phyloP scores from a whole-genome alignment of 2,797 vertebrate species.

The Pteropus rufus region DNA sequence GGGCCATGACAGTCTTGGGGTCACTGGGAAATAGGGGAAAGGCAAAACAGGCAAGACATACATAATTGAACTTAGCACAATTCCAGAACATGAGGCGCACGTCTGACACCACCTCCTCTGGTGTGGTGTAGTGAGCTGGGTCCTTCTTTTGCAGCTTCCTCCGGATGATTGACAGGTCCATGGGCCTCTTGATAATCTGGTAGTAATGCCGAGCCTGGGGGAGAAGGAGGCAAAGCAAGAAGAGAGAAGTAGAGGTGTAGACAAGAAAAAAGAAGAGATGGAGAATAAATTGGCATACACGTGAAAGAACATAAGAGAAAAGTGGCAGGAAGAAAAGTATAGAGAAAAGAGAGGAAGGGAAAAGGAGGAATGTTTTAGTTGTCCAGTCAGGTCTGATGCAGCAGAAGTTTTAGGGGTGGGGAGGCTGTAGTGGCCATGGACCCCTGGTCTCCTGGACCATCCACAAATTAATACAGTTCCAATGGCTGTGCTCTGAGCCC shows the following conservation, averaged over 20 bases:
- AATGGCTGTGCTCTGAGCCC: neutral
- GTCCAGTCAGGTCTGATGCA: neutral
- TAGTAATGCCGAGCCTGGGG: slow-evolving; percentile 95
- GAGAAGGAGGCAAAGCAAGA: neutral
- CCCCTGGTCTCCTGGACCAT: neutral
- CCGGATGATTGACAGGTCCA: slow-evolving; percentile 95
- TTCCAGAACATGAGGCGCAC: slow-evolving; percentile 97
- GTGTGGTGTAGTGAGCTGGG: slow-evolving; percentile 87
- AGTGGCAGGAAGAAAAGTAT: neutral
- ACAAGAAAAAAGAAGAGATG: neutral
- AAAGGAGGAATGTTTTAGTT: neutral
- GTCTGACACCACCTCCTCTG: slow-evolving; percentile 93
- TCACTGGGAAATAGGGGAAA: neutral
- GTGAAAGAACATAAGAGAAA: neutral
- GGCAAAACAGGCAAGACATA: slow-evolving; percentile 80
- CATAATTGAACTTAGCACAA: slow-evolving; percentile 99
- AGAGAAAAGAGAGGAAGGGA: neutral
- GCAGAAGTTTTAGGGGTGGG: neutral
- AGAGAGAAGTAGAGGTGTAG: neutral
- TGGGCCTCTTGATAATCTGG: slow-evolving; percentile 98
- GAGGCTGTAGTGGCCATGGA: neutral
- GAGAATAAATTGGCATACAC: neutral
- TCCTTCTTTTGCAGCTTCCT: slow-evolving; percentile 91
- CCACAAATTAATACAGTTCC: neutral
- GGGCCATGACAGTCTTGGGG: neutral